Conservation (phyloP, 2,888 invertebrate genomes). For the Synanthedon vespiformis region DNA sequence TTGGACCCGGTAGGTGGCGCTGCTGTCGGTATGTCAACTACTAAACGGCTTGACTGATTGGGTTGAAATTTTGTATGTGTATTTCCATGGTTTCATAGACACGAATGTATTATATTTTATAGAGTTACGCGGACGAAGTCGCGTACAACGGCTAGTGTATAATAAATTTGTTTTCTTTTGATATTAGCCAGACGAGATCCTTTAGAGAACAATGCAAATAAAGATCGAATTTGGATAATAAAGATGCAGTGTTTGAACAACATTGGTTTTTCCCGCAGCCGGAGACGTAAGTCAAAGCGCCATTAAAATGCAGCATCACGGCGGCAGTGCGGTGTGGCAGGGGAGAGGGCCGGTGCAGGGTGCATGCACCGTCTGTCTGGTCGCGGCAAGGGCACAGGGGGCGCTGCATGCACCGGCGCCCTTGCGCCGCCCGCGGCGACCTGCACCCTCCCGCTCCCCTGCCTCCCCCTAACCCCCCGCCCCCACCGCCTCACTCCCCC, state of each 20-base stretch:
- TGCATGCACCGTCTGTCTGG: slow-evolving; percentile 48
- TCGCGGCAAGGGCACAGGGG: slow-evolving; percentile 9
- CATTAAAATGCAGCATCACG: slow-evolving; percentile 43
- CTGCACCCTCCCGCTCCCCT: slow-evolving; percentile 13
- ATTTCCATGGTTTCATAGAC: no score
- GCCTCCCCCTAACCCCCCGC: background rate
- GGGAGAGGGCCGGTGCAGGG: slow-evolving; percentile 26
- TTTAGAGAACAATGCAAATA: background rate
- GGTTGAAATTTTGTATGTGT: no score
- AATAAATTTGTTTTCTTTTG: no score
- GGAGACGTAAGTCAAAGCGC: slow-evolving; percentile 20
- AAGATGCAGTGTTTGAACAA: background rate
- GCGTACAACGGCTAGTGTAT: no score
- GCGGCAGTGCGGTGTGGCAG: slow-evolving; percentile 8
- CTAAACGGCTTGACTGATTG: no score
- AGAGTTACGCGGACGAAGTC: no score
- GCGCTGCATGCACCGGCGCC: slow-evolving; percentile 9
- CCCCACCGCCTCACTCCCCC: slow-evolving; percentile 6
- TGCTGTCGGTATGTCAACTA: no score
- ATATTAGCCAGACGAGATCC: background rate
- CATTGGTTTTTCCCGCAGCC: slow-evolving; percentile 12
- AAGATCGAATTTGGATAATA: background rate
- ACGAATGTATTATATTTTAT: no score
- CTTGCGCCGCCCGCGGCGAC: slow-evolving; percentile 1
- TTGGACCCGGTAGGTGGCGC: no score